Conservation (phyloP, 2,113 vertebrate genomes). For the Microcebus lehilahytsara region DNA sequence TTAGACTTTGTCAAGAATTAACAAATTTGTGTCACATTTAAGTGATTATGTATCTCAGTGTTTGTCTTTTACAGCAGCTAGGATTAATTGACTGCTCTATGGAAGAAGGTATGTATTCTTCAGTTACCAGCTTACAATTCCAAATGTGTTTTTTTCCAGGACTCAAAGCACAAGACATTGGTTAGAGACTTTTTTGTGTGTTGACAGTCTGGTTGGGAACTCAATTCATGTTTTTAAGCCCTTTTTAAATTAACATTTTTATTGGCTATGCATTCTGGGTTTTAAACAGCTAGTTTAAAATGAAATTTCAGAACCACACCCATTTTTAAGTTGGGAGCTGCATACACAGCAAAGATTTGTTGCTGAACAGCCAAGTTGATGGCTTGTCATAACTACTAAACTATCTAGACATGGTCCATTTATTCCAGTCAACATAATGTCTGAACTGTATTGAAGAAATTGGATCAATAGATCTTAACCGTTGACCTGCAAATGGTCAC, state of each 20-base stretch:
- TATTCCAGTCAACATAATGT: conserved; percentile 45
- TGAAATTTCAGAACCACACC: neutral
- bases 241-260: neutral
- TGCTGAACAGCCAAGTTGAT: conserved; percentile 2
- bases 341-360: neutral
- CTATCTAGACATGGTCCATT: conserved; percentile 31
- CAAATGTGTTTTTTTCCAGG: neutral
- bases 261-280: neutral
- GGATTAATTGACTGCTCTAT: neutral
- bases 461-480: conserved; percentile 60
- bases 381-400: conserved; percentile 43
- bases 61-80: neutral
- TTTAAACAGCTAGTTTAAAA: conserved; percentile 8
- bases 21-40: neutral
- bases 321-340: neutral
- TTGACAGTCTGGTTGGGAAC: neutral
- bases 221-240: neutral
- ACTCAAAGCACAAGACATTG: neutral
- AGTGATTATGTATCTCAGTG: neutral
- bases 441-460: conserved; percentile 51
- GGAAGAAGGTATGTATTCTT: neutral
- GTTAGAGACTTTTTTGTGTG: neutral
- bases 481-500: conserved; percentile 38
- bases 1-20: neutral
- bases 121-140: neutral